phyloP scores from a whole-genome alignment of 2,888 invertebrate species.

The Cepaea hortensis region DNA sequence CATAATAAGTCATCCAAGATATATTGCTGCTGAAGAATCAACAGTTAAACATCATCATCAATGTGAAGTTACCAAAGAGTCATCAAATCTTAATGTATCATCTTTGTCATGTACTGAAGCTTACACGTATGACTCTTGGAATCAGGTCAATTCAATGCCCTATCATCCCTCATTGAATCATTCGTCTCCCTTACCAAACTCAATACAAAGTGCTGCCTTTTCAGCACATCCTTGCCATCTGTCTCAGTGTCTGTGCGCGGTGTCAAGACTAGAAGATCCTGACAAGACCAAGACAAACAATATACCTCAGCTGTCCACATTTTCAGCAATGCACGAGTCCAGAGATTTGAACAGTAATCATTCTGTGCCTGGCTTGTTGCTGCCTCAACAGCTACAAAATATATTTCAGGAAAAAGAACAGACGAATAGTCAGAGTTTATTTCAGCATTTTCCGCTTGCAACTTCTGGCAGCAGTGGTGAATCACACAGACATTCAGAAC shows the following conservation, averaged over 20 bases:
- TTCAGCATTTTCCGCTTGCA: not conserved
- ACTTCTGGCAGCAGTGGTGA: not conserved
- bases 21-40: no score
- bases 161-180: constrained; percentile 8
- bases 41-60: not conserved
- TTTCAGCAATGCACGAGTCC: not conserved
- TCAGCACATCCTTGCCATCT: not conserved
- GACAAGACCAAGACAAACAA: not conserved
- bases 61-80: not conserved
- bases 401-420: not conserved
- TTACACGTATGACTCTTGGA: not conserved
- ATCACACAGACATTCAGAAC: not conserved
- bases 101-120: not conserved
- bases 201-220: not conserved
- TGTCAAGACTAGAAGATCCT: not conserved
- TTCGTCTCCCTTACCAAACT: constrained; percentile 17
- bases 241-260: not conserved
- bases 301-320: not conserved
- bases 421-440: not conserved
- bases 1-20: no score
- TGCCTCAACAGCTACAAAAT: not conserved
- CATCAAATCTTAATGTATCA: not conserved
- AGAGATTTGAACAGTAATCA: not conserved
- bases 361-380: no score
- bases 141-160: not conserved